Evolutionary conservation across 2,888 invertebrate species (phyloP), one percentile per base, ranked within the genome.

Genomic region (Drosophila lutescens): DNA sequence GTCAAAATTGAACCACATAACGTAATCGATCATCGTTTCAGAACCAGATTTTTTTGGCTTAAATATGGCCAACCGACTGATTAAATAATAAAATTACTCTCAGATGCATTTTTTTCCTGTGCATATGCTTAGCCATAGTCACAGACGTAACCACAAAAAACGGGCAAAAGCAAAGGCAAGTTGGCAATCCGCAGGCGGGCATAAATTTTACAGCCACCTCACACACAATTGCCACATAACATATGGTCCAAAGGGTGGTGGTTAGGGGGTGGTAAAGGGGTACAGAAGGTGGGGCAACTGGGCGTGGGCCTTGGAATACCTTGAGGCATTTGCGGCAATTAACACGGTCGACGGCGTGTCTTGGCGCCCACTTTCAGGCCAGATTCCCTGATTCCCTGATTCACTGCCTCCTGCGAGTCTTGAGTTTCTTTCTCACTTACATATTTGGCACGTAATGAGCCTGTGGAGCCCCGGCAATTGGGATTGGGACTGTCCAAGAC

Each of bases 271-370:
- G 26, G 26, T 15, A n/a, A 38, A 30, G 17, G 50, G 41, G 0
- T 8, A 7, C 17, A 32, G 20, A 3, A 3, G 20, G 23, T 9
- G 46, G 26, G 50, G 49, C 60, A 17, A 49, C n/a, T 54, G 72
- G 67, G 73, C 65, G 49, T 71, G 68, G 47, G 74, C 53, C 17
- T 20, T 4, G 41, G 82, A 88, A 80, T 88, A 63, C 86, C 88
- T 71, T 68, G 72, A 57, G 84, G 85, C 89, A 88, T 83, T 89
- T 86, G 84, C 84, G 61, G 85, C 88, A 85, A 85, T 85, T 85
- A 85, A 85, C 85, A 85, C 85, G 84, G 86, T 80, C 86, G 69
- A 77, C 78, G 72, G 81, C 89, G 82, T 82, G 82, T 75, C 84
- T 88, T 82, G 88, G 86, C 89, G 88, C 86, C 84, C 89, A 84